Evolutionary conservation across 1,140 invertebrate genomes (phyloP).

Genomic region (Heliconius congener): DNA sequence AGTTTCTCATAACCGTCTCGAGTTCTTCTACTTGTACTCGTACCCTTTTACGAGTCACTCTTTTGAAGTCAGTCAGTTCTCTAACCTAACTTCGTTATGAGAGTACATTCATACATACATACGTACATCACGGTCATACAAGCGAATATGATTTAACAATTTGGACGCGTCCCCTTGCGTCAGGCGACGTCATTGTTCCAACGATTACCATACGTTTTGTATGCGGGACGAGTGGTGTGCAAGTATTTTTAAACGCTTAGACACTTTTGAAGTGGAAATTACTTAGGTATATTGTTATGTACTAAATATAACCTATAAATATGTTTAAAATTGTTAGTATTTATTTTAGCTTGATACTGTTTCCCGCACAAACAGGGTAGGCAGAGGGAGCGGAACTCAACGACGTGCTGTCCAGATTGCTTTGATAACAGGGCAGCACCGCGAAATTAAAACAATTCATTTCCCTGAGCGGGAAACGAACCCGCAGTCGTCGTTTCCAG

Average conservation of each 20-base stretch:
- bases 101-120: neutral
- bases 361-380: too few relatives aligned
- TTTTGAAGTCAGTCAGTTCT: neutral
- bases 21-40: too few relatives aligned
- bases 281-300: neutral
- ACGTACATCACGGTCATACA: neutral
- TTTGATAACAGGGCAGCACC: too few relatives aligned
- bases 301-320: neutral
- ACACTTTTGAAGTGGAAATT: conserved; percentile 10
- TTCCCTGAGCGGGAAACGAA: too few relatives aligned
- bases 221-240: neutral
- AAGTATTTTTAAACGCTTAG: conserved; percentile 4
- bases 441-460: too few relatives aligned
- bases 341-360: too few relatives aligned
- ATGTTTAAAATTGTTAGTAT: too few relatives aligned
- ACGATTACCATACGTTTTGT: neutral
- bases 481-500: too few relatives aligned
- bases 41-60: too few relatives aligned
- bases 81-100: neutral
- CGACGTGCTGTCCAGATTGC: too few relatives aligned
- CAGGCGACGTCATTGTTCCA: conserved; percentile 5
- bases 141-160: conserved; percentile 5
- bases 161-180: conserved; percentile 2
- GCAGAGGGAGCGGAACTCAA: too few relatives aligned
- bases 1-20: too few relatives aligned